Evolutionary conservation across 2,113 vertebrate species (phyloP).

Genomic region (Hemiscyllium ocellatum): DNA sequence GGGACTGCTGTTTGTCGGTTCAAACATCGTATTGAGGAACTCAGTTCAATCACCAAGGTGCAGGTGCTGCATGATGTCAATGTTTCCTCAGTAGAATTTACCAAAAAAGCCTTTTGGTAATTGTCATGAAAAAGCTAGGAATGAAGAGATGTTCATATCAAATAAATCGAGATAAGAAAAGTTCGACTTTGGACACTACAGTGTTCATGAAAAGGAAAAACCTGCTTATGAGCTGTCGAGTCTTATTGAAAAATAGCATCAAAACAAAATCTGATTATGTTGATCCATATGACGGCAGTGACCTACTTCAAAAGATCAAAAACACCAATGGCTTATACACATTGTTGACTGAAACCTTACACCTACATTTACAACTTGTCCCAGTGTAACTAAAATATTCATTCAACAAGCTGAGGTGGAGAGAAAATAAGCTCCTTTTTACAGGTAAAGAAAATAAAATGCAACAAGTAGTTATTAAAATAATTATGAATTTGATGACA

Average conservation of each 20-base stretch:
- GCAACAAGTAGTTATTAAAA: not conserved
- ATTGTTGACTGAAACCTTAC: not conserved
- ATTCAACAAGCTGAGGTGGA: not conserved
- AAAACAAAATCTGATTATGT: not conserved
- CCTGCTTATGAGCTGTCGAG: not conserved
- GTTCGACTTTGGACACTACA: too few species aligned
- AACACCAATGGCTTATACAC: not conserved
- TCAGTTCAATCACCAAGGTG: slow-evolving; percentile 60
- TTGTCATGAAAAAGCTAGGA: not conserved
- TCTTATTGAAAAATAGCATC: not conserved
- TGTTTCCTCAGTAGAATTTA: slow-evolving; percentile 65
- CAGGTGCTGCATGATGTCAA: slow-evolving; percentile 61
- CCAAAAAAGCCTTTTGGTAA: slow-evolving; percentile 50
- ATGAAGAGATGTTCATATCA: not conserved
- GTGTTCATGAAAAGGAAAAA: not conserved
- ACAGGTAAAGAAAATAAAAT: not conserved
- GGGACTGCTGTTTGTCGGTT: slow-evolving; percentile 61
- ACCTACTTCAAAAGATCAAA: slow-evolving; percentile 1
- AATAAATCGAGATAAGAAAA: not conserved
- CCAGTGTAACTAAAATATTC: not conserved
- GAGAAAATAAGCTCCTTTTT: not conserved
- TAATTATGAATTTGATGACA: not conserved
- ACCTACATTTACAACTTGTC: not conserved
- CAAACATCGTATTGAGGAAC: slow-evolving; percentile 57
- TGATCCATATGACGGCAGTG: not conserved